Conservation (phyloP, 2,888 invertebrate species). For the Ornithoptera priamus region DNA sequence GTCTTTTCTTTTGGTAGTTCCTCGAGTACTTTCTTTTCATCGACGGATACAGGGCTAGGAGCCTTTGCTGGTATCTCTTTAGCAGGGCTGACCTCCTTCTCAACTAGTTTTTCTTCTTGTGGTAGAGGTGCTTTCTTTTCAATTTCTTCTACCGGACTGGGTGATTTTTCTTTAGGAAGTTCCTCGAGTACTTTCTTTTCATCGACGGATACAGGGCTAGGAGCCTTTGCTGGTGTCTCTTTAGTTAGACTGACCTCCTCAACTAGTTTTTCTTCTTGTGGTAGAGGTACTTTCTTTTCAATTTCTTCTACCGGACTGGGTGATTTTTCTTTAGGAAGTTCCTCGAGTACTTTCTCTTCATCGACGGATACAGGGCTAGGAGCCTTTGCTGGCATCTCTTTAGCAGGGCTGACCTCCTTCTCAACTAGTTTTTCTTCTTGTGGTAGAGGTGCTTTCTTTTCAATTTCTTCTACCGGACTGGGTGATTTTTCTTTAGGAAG, state of each 20-base stretch:
- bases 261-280: conserved; percentile 33
- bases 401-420: neutral
- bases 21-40: neutral
- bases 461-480: neutral
- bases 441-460: neutral
- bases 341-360: neutral
- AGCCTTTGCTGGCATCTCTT: conserved; percentile 17
- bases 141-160: conserved; percentile 7
- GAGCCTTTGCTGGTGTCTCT: neutral
- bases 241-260: conserved; percentile 33
- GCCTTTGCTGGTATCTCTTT: neutral
- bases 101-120: neutral
- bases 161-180: conserved; percentile 11
- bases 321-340: neutral
- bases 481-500: conserved; percentile 11
- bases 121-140: neutral
- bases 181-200: neutral
- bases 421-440: neutral
- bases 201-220: neutral
- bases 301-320: neutral
- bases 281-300: neutral
- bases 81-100: neutral
- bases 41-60: neutral
- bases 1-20: neutral
- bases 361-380: conserved; percentile 15